These are phyloP conservation scores for Zaprionus kolodkinae DNA, from an alignment of 1,140 invertebrate genomes.

Conservation along the genomic window DNA sequence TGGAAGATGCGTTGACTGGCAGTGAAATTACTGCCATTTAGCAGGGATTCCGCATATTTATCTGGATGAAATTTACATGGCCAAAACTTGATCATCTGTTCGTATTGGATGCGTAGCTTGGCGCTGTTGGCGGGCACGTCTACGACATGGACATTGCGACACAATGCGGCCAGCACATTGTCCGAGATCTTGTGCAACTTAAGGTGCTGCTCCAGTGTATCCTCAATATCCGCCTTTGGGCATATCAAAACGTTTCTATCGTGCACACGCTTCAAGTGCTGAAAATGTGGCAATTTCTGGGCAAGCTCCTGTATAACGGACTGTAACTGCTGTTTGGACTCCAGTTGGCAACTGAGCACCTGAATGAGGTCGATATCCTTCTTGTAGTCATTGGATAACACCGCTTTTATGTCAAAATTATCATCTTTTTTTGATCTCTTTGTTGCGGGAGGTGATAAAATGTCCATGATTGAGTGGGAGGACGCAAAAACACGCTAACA, in stretches of 20 bases:
- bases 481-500: neutral
- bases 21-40: conserved; percentile 88
- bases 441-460: conserved; percentile 34
- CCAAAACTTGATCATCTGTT: conserved; percentile 88
- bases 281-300: conserved; percentile 86
- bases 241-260: conserved; percentile 87
- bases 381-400: conserved; percentile 86
- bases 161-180: conserved; percentile 51
- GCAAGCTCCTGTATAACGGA: conserved; percentile 87
- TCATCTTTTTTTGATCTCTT: conserved; percentile 46
- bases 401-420: conserved; percentile 74
- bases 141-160: conserved; percentile 85
- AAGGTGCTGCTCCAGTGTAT: conserved; percentile 48
- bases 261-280: conserved; percentile 91
- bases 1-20: conserved; percentile 86
- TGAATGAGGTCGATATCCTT: conserved; percentile 85
- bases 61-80: conserved; percentile 94
- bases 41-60: conserved; percentile 88
- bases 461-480: conserved; percentile 40
- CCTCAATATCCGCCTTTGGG: conserved; percentile 60
- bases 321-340: conserved; percentile 87
- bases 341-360: conserved; percentile 87
- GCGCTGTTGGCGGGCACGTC: conserved; percentile 87
- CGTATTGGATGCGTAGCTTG: conserved; percentile 89
- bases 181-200: conserved; percentile 46